Conservation (phyloP, 1,140 invertebrate genomes). For the Babylonia areolata region DNA sequence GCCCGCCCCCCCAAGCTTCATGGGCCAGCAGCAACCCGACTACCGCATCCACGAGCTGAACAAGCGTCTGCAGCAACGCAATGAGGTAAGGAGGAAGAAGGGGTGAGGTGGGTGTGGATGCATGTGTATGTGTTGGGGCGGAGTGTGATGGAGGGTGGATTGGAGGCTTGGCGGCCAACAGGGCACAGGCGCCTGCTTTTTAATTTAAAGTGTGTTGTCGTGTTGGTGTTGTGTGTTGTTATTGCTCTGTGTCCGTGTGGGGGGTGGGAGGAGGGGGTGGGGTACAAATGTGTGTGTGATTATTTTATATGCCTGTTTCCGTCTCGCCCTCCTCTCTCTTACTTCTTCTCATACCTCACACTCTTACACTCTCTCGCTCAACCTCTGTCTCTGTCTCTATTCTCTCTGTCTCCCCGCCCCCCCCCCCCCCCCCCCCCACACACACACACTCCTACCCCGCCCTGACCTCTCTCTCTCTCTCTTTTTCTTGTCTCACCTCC, state of each 20-base stretch:
- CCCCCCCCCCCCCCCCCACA: no score
- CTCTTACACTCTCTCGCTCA: no score
- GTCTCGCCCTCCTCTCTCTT: background rate
- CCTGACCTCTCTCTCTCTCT: no score
- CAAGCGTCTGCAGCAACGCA: conserved; percentile 96
- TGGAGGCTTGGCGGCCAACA: background rate
- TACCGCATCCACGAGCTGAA: conserved; percentile 98
- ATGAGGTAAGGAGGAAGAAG: conserved; percentile 85
- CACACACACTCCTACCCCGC: no score
- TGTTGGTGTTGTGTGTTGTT: background rate
- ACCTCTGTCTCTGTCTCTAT: no score
- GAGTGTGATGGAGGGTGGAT: no score
- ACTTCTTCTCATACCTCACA: no score
- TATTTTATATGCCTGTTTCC: background rate
- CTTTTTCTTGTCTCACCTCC: no score
- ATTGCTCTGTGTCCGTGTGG: no score
- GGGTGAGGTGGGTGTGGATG: no score
- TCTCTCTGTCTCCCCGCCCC: no score
- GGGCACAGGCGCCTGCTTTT: background rate
- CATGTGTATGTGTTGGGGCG: no score
- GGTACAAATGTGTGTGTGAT: background rate
- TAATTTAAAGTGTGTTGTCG: background rate
- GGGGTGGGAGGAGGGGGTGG: background rate
- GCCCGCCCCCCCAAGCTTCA: conserved; percentile 78
- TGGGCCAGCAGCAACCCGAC: conserved; percentile 91